Conservation (phyloP, 2,888 invertebrate genomes). For the Ophion ellenae region DNA sequence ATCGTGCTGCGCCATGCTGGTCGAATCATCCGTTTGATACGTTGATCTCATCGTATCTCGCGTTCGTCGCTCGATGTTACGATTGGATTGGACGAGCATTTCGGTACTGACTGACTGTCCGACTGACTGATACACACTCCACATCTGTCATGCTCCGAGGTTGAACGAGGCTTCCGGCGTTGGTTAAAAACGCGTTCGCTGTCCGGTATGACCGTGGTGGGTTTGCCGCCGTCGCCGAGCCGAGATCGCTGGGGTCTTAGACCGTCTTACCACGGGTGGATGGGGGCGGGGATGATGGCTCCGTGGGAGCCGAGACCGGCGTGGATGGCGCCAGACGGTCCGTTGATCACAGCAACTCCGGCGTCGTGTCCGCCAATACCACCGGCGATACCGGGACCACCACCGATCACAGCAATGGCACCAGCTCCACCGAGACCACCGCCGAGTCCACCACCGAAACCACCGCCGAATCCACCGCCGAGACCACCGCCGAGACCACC, state of each 20-base stretch:
- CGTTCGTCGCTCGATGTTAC: slow-evolving; percentile 22
- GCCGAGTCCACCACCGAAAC: slow-evolving; percentile 70
- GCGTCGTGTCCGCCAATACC: slow-evolving; percentile 83
- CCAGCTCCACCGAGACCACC: slow-evolving; percentile 77
- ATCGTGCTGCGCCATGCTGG: slow-evolving; percentile 67
- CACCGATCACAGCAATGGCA: slow-evolving; percentile 82
- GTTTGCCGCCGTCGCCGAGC: slow-evolving; percentile 84
- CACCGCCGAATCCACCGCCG: slow-evolving; percentile 69
- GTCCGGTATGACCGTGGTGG: slow-evolving; percentile 83
- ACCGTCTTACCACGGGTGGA: slow-evolving; percentile 82
- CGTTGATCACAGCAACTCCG: slow-evolving; percentile 83
- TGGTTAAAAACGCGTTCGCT: slow-evolving; percentile 79
- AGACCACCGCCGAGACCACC: slow-evolving; percentile 70
- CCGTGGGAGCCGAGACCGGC: slow-evolving; percentile 83
- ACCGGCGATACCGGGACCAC: slow-evolving; percentile 80
- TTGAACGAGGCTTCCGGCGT: slow-evolving; percentile 79
- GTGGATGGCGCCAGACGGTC: slow-evolving; percentile 83
- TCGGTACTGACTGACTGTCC: slow-evolving; percentile 73
- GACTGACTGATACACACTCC: slow-evolving; percentile 67
- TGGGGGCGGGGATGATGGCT: slow-evolving; percentile 82
- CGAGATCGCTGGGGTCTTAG: slow-evolving; percentile 83
- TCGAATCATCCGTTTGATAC: slow-evolving; percentile 45
- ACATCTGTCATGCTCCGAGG: slow-evolving; percentile 73
- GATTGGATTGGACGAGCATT: slow-evolving; percentile 54
- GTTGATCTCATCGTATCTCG: slow-evolving; percentile 27